Evolutionary conservation across 2,888 invertebrate species (phyloP), one percentile per base, ranked within the genome.

Genomic region (Agelastica alni): DNA sequence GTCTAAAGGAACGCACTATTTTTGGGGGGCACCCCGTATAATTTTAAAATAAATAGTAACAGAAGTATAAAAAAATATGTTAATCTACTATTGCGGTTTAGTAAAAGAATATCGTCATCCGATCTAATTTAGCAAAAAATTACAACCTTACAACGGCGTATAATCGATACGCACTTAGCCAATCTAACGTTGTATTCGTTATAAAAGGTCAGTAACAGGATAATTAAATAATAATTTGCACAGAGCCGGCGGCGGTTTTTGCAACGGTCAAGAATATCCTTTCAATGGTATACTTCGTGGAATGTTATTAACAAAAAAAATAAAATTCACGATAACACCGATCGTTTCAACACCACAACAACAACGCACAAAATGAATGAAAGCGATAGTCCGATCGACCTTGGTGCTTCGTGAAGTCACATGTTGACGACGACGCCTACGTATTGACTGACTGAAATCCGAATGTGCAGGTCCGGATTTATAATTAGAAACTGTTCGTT

Each of bases 361-460:
- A 37, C 37, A 10, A 37, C 17, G 18, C 17, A 37, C 37, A 37
- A 37, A n/a, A 10, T 18, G 37, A 37, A 37, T 37, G 37, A 37
- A 37, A 37, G 18, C 18, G 18, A 37, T 37, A 37, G 5, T 37
- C 37, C 17, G 18, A 18, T 37, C 37, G 37, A 37, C 37, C 37
- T 37, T 37, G 37, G 18, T n/a, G 17, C 10, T 37, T 6, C 18
- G 10, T 37, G 37, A 37, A 37, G 37, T 37, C 37, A 37, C 18
- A 37, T 10, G n/a, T n/a, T n/a, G n/a, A n/a, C n/a, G n/a, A n/a
- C 2, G 18, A 37, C 37, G 37, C 37, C 37, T 37, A 37, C 37
- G 37, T 37, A 37, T 37, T 37, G 37, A 37, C 18, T 37, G 37
- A 16, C 18, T 37, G 37, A 16, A 37, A 37, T 37, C 18, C 18